These are phyloP conservation scores for Nipponacmea schrenckii DNA, from an alignment of 2,888 invertebrate genomes.

Conservation along the genomic window DNA sequence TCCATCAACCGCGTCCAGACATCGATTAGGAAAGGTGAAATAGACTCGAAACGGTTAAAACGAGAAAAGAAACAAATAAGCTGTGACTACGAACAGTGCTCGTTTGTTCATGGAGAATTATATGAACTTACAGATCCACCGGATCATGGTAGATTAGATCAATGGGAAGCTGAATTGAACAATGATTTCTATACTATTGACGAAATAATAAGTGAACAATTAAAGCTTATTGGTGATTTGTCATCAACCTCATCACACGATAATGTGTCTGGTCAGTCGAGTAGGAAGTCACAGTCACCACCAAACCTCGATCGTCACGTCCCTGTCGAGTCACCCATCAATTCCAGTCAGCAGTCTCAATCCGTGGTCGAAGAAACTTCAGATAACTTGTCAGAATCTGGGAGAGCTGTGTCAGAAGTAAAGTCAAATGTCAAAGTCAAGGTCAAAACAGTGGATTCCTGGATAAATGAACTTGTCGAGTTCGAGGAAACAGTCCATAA, in stretches of 20 bases:
- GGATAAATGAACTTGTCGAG: constrained; percentile 11
- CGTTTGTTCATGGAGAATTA: background rate
- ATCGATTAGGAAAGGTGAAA: background rate
- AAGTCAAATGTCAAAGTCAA: too few relatives aligned
- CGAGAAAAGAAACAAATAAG: background rate
- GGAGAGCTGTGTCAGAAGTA: too few relatives aligned
- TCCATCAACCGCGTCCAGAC: background rate
- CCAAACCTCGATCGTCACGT: too few relatives aligned
- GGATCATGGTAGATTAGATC: background rate
- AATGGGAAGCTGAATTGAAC: background rate
- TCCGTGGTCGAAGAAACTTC: too few relatives aligned
- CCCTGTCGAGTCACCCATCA: too few relatives aligned
- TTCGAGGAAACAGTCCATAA: background rate
- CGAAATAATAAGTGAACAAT: background rate
- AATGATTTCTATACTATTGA: background rate
- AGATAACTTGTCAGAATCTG: too few relatives aligned
- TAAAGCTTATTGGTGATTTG: too few relatives aligned
- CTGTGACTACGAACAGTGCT: background rate
- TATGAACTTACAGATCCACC: background rate
- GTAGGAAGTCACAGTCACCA: too few relatives aligned
- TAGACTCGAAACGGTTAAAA: background rate
- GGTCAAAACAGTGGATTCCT: background rate
- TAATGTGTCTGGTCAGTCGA: too few relatives aligned
- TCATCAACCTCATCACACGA: too few relatives aligned
- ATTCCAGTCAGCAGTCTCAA: too few relatives aligned